These are phyloP conservation scores for Dioctria rufipes DNA, from an alignment of 2,888 invertebrate species.

Conservation along the genomic window DNA sequence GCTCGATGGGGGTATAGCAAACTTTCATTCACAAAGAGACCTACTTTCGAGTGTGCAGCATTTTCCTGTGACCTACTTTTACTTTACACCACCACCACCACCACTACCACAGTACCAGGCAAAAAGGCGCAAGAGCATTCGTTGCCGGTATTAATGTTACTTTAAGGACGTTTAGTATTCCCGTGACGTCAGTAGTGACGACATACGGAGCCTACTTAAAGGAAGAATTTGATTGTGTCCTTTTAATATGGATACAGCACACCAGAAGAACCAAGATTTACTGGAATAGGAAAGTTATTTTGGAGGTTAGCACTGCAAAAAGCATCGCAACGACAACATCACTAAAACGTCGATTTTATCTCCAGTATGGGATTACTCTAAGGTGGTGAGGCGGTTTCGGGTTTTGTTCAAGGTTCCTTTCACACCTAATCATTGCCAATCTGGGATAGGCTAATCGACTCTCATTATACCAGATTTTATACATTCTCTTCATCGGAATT, in stretches of 20 bases:
- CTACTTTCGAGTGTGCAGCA: conserved; percentile 39
- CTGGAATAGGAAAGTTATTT: conserved; percentile 36
- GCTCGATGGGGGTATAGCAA: not conserved
- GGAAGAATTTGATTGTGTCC: conserved; percentile 3
- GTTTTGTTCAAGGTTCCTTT: too few species aligned
- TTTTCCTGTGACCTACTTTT: conserved; percentile 34
- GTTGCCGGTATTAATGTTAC: conserved; percentile 28
- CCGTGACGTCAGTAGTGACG: conserved; percentile 54
- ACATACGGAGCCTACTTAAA: conserved; percentile 50
- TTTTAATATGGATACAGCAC: conserved; percentile 7
- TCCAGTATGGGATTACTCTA: too few species aligned
- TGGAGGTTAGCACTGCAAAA: conserved; percentile 14
- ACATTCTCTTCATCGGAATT: too few species aligned
- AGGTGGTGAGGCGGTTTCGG: too few species aligned
- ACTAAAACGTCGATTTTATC: too few species aligned
- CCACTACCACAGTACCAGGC: too few species aligned
- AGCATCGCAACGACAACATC: too few species aligned
- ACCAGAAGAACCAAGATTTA: not conserved
- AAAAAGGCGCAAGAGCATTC: conserved; percentile 25
- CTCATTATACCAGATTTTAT: too few species aligned
- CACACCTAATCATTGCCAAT: too few species aligned
- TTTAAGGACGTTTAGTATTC: conserved; percentile 47
- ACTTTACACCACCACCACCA: not conserved
- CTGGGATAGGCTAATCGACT: too few species aligned
- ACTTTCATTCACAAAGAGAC: conserved; percentile 37